These are phyloP conservation scores for Formica selysi DNA, from an alignment of 1,140 invertebrate genomes.

Conservation along the genomic window DNA sequence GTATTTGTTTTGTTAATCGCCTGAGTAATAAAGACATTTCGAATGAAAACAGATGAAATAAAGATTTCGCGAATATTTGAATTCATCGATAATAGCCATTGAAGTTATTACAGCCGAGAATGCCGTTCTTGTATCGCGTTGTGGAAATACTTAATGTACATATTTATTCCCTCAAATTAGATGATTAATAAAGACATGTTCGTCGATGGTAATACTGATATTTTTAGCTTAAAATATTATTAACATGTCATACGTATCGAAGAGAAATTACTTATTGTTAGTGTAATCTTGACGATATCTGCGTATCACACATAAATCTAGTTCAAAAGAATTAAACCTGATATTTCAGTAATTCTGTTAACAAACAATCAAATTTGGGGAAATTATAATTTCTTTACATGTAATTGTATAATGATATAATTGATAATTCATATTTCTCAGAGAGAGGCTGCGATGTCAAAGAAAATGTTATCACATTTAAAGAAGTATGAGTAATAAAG, in stretches of 20 bases:
- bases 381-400: not conserved
- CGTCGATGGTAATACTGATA: not conserved
- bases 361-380: not conserved
- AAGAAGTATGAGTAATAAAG: not conserved
- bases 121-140: not conserved
- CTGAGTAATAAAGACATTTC: conserved; percentile 52
- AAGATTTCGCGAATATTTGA: conserved; percentile 22
- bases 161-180: conserved; percentile 40
- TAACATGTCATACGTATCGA: not conserved
- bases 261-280: not conserved
- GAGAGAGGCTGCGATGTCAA: not conserved
- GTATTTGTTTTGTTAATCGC: conserved; percentile 66
- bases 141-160: not conserved
- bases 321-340: not conserved
- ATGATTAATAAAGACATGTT: conserved; percentile 32
- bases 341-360: conserved; percentile 6
- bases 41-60: not conserved
- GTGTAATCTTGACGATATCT: not conserved
- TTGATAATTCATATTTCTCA: not conserved
- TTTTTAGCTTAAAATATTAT: conserved; percentile 29
- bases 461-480: conserved; percentile 9
- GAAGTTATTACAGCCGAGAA: conserved; percentile 43
- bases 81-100: conserved; percentile 12
- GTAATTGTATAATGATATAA: not conserved
- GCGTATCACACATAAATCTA: not conserved